Percentiles rank a stretch among this genome's conserved stretches.
These are phyloP conservation scores for Keiferia lycopersicella DNA, from an alignment of 2,888 invertebrate species.

Conservation along the genomic window DNA sequence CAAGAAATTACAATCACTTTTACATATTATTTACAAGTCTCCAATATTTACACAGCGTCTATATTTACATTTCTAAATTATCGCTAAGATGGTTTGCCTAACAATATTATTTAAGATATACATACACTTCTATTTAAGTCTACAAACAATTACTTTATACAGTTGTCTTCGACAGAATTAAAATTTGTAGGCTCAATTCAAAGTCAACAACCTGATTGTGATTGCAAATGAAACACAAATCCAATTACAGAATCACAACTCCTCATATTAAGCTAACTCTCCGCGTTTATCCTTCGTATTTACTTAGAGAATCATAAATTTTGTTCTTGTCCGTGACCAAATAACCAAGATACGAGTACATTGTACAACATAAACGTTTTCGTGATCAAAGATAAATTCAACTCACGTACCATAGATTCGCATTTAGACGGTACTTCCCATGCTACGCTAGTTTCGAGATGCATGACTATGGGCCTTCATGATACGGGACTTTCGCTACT, in stretches of 20 bases:
- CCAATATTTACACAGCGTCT: constrained; percentile 50
- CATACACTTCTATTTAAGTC: constrained; percentile 25
- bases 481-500: not conserved
- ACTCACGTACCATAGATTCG: not conserved
- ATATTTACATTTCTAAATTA: constrained; percentile 38
- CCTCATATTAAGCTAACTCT: constrained; percentile 18
- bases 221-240: constrained; percentile 17
- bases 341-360: constrained; percentile 9
- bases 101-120: constrained; percentile 34
- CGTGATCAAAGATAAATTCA: constrained; percentile 4
- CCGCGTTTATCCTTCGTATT: constrained; percentile 34
- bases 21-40: constrained; percentile 47
- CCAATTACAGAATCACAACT: constrained; percentile 17
- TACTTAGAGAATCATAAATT: constrained; percentile 44
- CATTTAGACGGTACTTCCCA: constrained; percentile 7
- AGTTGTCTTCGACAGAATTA: constrained; percentile 50
- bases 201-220: constrained; percentile 21
- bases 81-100: constrained; percentile 25
- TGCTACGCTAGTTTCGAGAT: constrained; percentile 12
- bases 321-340: constrained; percentile 40
- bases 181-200: constrained; percentile 27
- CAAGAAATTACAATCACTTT: constrained; percentile 52
- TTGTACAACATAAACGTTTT: constrained; percentile 9
- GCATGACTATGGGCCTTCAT: not conserved
- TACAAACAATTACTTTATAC: constrained; percentile 24